Percentiles rank a stretch among this genome's conserved stretches.
Conservation (phyloP, 2,113 vertebrate genomes). For the Excalfactoria chinensis region DNA sequence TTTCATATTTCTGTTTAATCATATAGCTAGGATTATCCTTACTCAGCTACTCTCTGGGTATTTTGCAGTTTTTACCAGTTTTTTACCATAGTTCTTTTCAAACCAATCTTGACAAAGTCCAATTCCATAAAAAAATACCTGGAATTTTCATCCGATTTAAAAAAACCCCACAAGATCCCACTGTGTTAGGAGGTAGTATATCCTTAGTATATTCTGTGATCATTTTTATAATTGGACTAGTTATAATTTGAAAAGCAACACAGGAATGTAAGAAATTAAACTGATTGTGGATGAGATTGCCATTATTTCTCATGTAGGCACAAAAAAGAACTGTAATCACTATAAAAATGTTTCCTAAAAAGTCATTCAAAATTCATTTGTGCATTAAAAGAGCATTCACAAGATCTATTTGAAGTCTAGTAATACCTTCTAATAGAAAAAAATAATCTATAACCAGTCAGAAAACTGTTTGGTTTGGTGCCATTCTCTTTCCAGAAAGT, state of each 20-base stretch:
- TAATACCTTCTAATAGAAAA: background rate
- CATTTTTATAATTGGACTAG: background rate
- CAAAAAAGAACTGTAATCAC: background rate
- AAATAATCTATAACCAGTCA: background rate
- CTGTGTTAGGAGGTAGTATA: background rate
- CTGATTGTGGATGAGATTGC: background rate
- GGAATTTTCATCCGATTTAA: background rate
- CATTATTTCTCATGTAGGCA: background rate
- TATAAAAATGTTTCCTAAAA: background rate
- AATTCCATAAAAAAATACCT: background rate
- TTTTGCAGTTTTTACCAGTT: background rate
- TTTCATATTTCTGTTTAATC: conserved; percentile 50
- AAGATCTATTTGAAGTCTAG: background rate
- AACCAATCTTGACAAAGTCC: background rate
- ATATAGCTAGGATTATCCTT: background rate
- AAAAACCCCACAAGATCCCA: background rate
- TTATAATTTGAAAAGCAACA: background rate
- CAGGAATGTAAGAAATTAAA: background rate
- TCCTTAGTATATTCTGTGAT: background rate
- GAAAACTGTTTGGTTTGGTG: background rate
- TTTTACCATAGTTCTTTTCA: background rate
- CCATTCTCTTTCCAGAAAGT: background rate
- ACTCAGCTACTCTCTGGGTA: background rate
- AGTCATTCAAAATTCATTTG: background rate
- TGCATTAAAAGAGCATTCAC: background rate